These are phyloP conservation scores for Tauraco hartlaubi DNA, from an alignment of 2,797 vertebrate genomes.

Conservation along the genomic window DNA sequence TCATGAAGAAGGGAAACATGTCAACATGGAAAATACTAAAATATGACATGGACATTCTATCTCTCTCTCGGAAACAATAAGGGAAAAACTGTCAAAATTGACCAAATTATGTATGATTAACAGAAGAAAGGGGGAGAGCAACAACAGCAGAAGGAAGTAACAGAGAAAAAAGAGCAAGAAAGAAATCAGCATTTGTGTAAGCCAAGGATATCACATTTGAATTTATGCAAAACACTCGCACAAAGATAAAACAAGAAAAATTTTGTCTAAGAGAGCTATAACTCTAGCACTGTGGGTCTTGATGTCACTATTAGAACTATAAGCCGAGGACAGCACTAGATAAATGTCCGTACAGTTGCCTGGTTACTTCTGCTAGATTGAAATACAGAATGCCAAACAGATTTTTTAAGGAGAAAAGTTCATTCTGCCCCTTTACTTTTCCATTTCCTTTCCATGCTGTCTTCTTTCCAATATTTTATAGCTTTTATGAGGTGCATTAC, in stretches of 20 bases:
- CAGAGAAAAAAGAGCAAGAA: neutral
- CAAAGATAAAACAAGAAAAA: neutral
- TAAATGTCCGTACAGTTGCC: neutral
- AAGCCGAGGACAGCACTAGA: neutral
- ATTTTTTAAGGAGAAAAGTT: neutral
- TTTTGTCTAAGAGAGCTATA: neutral
- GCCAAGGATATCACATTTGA: neutral
- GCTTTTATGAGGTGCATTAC: constrained; percentile 4
- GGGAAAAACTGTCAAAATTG: neutral
- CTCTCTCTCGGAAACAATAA: neutral
- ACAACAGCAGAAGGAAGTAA: neutral
- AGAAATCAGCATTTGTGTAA: neutral
- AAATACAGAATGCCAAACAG: constrained; percentile 31
- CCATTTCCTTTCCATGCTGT: constrained; percentile 33
- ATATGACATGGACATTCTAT: neutral
- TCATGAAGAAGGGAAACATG: neutral
- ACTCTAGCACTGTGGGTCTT: neutral
- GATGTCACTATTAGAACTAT: neutral
- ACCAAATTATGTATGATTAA: neutral
- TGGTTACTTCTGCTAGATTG: neutral
- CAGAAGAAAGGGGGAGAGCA: neutral
- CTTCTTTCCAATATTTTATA: constrained; percentile 31
- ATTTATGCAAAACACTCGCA: neutral
- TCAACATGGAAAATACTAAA: neutral
- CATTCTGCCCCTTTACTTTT: constrained; percentile 24